Conservation (phyloP, 2,888 invertebrate genomes). For the Prenolepis imparis region DNA sequence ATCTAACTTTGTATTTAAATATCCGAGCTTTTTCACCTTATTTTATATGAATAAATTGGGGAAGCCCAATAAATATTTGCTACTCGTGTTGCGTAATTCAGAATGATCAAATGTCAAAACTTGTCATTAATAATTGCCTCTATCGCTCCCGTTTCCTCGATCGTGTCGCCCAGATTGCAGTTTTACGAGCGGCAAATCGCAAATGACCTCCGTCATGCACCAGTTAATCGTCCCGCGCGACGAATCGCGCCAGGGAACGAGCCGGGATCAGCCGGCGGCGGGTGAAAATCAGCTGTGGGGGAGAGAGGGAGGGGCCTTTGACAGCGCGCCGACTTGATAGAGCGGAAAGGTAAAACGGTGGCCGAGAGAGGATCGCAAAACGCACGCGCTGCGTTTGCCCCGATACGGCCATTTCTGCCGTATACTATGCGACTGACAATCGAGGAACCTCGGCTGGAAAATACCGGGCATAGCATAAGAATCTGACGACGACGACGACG, state of each 20-base stretch:
- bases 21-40: too few species aligned
- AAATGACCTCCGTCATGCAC: constrained; percentile 47
- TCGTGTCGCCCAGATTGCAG: constrained; percentile 13
- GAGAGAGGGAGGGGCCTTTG: constrained; percentile 52
- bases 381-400: constrained; percentile 72
- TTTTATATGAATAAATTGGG: too few species aligned
- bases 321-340: constrained; percentile 52
- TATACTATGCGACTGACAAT: constrained; percentile 74
- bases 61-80: neutral
- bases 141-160: constrained; percentile 13
- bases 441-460: constrained; percentile 84
- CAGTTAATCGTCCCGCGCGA: constrained; percentile 41
- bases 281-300: constrained; percentile 40
- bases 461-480: constrained; percentile 84
- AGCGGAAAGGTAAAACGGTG: constrained; percentile 53
- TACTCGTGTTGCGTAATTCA: neutral
- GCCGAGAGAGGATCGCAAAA: constrained; percentile 74
- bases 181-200: constrained; percentile 36
- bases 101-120: constrained; percentile 4
- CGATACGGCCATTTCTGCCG: constrained; percentile 84
- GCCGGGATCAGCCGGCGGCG: constrained; percentile 32
- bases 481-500: constrained; percentile 72
- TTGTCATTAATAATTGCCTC: constrained; percentile 31
- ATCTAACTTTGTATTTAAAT: too few species aligned
- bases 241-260: constrained; percentile 38